These are phyloP conservation scores for Myodes glareolus DNA, from an alignment of 2,113 vertebrate species.

Conservation along the genomic window DNA sequence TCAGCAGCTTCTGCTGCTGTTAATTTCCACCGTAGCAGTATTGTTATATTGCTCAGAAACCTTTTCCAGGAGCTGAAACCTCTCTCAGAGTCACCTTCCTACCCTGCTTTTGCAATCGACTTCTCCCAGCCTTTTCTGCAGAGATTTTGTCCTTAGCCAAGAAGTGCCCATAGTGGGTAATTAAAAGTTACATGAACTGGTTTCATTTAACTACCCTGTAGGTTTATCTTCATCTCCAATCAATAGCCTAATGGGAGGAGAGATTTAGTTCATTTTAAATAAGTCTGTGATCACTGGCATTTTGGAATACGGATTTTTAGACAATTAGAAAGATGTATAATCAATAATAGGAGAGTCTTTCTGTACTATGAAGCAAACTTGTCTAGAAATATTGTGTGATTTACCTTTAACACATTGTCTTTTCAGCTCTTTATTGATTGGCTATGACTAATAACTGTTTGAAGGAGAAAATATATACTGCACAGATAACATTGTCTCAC, in stretches of 20 bases:
- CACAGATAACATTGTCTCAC: not conserved
- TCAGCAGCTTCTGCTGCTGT: not conserved
- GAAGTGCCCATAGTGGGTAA: not conserved
- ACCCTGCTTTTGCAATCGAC: not conserved
- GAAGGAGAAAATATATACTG: constrained; percentile 44
- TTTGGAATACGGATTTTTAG: constrained; percentile 49
- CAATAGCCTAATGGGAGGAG: not conserved
- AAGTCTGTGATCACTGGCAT: constrained; percentile 26
- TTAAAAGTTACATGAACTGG: constrained; percentile 36
- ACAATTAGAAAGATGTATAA: constrained; percentile 71
- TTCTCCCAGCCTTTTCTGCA: not conserved
- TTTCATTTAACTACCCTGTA: constrained; percentile 18
- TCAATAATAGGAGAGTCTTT: constrained; percentile 61
- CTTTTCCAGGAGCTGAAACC: not conserved
- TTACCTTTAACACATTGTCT: constrained; percentile 55
- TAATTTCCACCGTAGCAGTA: not conserved
- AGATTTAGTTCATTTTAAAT: constrained; percentile 62
- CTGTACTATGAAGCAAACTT: not conserved
- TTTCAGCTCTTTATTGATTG: constrained; percentile 60
- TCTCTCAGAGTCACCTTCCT: not conserved
- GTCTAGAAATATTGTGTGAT: constrained; percentile 50
- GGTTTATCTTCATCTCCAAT: constrained; percentile 46
- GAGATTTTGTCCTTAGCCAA: not conserved
- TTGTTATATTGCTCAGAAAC: not conserved
- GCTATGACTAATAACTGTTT: constrained; percentile 31